These are phyloP conservation scores for Cryptocephalus moraei DNA, from an alignment of 2,888 invertebrate species.

Conservation along the genomic window DNA sequence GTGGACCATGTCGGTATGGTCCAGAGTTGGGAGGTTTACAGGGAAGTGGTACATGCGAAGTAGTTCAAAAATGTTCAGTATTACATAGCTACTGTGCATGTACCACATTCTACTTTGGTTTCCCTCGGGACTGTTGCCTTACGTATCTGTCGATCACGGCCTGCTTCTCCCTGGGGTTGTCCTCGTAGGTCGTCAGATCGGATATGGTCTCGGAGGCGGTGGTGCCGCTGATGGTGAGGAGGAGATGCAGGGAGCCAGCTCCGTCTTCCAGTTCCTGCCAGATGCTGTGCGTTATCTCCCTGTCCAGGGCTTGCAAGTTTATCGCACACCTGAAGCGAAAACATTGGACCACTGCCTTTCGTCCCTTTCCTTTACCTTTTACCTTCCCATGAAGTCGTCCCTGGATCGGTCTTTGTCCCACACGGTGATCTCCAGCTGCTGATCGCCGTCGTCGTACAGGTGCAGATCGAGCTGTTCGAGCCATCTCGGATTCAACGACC, in stretches of 20 bases:
- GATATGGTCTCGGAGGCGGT: constrained; percentile 88
- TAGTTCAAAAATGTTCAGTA: no score
- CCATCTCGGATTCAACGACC: constrained; percentile 84
- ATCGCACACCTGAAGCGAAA: constrained; percentile 60
- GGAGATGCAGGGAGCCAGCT: constrained; percentile 71
- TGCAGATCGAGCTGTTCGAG: constrained; percentile 96
- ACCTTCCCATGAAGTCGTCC: constrained; percentile 81
- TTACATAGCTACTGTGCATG: no score
- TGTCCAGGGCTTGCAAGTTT: constrained; percentile 71
- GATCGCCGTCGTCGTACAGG: constrained; percentile 87
- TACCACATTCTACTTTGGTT: no score
- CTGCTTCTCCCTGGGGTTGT: constrained; percentile 62
- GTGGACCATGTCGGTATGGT: no score
- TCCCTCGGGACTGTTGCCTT: no score
- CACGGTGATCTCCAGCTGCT: constrained; percentile 82
- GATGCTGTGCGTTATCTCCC: constrained; percentile 85
- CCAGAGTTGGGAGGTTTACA: no score
- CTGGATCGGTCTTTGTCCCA: constrained; percentile 84
- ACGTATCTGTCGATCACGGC: constrained; percentile 58
- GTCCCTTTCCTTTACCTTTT: no score
- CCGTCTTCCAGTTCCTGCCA: constrained; percentile 87
- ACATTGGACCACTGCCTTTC: not conserved
- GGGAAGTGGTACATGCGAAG: no score
- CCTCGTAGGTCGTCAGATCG: constrained; percentile 76
- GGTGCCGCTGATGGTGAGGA: constrained; percentile 91